These are phyloP conservation scores for Phaenicophaeus curvirostris DNA, from an alignment of 2,797 vertebrate species.

Conservation along the genomic window DNA sequence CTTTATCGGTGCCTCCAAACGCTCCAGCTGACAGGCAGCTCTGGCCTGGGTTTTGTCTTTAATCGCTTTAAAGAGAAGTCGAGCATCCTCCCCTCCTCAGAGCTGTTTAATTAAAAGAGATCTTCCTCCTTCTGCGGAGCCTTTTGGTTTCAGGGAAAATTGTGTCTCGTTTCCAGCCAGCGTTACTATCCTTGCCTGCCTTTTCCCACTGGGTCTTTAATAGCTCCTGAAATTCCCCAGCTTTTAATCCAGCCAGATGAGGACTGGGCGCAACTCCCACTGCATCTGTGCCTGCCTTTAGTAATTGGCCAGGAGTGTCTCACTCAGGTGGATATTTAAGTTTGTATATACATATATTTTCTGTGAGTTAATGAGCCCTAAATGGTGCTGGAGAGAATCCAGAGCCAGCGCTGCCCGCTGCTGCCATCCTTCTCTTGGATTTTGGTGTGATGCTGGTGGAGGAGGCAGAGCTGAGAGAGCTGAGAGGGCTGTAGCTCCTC, in stretches of 20 bases:
- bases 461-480: not conserved
- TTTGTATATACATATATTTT: not conserved
- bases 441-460: not conserved
- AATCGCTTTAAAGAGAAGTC: not conserved
- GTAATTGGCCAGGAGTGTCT: not conserved
- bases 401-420: not conserved
- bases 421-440: not conserved
- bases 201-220: not conserved
- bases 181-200: not conserved
- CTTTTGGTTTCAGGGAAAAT: not conserved
- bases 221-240: constrained; percentile 15
- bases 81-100: not conserved
- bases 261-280: not conserved
- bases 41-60: not conserved
- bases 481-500: rapidly evolving
- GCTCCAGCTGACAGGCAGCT: not conserved
- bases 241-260: constrained; percentile 16
- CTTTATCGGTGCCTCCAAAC: not conserved
- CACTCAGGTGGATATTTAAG: not conserved
- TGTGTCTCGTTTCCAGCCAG: not conserved
- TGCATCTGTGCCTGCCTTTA: not conserved
- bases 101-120: not conserved
- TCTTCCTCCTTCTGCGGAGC: not conserved
- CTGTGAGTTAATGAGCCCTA: not conserved
- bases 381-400: not conserved